Evolutionary conservation across 2,113 vertebrate species (phyloP).

Genomic region (Bostrychus sinensis): DNA sequence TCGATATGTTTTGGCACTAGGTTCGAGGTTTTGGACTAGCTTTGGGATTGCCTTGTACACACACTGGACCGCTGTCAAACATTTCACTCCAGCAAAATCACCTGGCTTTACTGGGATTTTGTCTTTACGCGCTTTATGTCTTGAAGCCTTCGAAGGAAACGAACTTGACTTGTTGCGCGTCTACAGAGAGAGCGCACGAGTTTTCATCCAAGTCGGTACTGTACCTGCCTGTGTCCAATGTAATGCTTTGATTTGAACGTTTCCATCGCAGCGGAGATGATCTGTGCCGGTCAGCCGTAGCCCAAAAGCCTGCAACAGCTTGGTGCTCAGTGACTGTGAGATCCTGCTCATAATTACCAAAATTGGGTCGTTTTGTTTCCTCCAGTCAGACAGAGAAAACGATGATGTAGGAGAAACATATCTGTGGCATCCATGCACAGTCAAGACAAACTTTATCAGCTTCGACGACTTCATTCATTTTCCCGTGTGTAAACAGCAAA

Average conservation of each 20-base stretch:
- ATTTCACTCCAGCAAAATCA: not conserved
- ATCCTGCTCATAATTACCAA: slow-evolving; percentile 25
- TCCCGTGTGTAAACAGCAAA: slow-evolving; percentile 13
- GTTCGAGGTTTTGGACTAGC: not conserved
- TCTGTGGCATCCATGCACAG: slow-evolving; percentile 39
- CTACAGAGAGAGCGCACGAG: slow-evolving; percentile 35
- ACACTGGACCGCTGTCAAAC: slow-evolving; percentile 22
- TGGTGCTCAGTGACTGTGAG: slow-evolving; percentile 13
- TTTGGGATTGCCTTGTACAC: slow-evolving; percentile 5
- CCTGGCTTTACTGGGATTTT: not conserved
- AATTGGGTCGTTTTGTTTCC: slow-evolving; percentile 36
- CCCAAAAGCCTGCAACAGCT: slow-evolving; percentile 13
- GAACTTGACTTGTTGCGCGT: slow-evolving; percentile 76
- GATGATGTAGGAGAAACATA: slow-evolving; percentile 5
- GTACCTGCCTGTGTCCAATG: slow-evolving; percentile 24
- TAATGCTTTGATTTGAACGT: slow-evolving; percentile 46
- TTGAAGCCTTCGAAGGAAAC: not conserved
- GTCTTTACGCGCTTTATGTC: not conserved
- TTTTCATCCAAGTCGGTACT: slow-evolving; percentile 17
- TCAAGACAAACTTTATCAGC: slow-evolving; percentile 57
- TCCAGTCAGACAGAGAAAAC: slow-evolving; percentile 9
- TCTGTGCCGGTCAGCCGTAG: slow-evolving; percentile 3
- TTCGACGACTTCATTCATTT: slow-evolving; percentile 35
- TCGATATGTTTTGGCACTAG: slow-evolving; percentile 14
- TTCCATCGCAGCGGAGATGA: not conserved